Base-by-base conservation (phyloP, 1,140 invertebrate genomes). In the Lepidurus packardi region DNA sequence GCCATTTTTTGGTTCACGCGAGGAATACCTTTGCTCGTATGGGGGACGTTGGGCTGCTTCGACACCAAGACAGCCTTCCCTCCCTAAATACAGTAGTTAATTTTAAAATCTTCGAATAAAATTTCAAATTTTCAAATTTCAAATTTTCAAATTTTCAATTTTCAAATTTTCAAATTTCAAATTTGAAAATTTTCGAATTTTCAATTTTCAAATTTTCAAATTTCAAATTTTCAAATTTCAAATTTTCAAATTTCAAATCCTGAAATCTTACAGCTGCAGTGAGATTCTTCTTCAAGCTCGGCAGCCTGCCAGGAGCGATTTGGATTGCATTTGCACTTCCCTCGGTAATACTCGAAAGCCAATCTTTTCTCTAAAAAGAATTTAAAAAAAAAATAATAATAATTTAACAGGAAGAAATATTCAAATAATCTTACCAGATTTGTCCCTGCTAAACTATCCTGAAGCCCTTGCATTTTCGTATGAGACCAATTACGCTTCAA, bases 401-500 rank as follows among this genome's bases (percentile, higher is more conserved):
- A 8, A 77, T 45, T 24, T 43, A 76, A 45, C 1, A 8, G 0
- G 10, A 76, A 47, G 44, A 21, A 77, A 10, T 43, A 77, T 43
- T 43, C 21, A 77, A 41, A 11, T 10, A 77, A 16, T 77, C 4
- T 42, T 44, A 25, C 47, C 24, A 45, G 44, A 11, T 44, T 42
- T 10, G 43, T 11, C 1, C 47, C 43, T n/a, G 47, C 8, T 44
- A 45, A 34, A 21, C 11, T 75, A 16, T 75, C 74, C 24, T 75
- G 43, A 16, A 42, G 25, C 6, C 16, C 74, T 75, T 43, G 77
- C 21, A 73, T 79, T 24, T 78, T 79, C 2, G 79, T 82, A 85
- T 86, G 88, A 65, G 86, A 87, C 92, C 92, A 93, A 81, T 92
- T 92, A 7, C 90, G 85, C 80, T 90, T 89, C 1, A 91, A 83